Conservation (phyloP, 1,140 invertebrate genomes). For the Musca domestica region DNA sequence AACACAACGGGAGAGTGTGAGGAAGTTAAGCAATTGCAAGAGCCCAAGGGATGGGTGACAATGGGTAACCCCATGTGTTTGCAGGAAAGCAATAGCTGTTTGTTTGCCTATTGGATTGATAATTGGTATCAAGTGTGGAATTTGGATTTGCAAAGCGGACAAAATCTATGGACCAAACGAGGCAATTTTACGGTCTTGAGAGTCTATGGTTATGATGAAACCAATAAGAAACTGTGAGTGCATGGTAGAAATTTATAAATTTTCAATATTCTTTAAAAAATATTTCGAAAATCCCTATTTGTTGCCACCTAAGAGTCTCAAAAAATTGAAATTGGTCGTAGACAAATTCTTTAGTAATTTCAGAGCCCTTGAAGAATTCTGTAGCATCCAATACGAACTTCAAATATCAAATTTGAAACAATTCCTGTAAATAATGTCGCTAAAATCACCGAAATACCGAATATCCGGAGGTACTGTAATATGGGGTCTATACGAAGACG, state of each 20-base stretch:
- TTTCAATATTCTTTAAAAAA: too few species aligned
- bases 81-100: constrained; percentile 33
- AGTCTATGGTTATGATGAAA: constrained; percentile 45
- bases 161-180: constrained; percentile 36
- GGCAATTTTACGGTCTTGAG: constrained; percentile 42
- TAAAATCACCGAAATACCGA: too few species aligned
- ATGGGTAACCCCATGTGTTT: constrained; percentile 40
- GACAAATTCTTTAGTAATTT: too few species aligned
- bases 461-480: too few species aligned
- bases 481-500: too few species aligned
- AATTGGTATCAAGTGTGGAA: constrained; percentile 50
- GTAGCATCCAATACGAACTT: too few species aligned
- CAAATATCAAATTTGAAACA: too few species aligned
- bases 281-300: too few species aligned
- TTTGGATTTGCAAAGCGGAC: constrained; percentile 38
- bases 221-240: constrained; percentile 46
- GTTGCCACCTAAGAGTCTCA: too few species aligned
- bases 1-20: constrained; percentile 33
- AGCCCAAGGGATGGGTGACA: constrained; percentile 45
- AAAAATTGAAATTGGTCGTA: too few species aligned
- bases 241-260: background rate
- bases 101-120: constrained; percentile 44
- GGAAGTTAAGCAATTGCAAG: constrained; percentile 39
- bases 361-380: too few species aligned
- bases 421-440: too few species aligned